Conservation (phyloP, 2,797 vertebrate species). For the Muscicapa comitata region DNA sequence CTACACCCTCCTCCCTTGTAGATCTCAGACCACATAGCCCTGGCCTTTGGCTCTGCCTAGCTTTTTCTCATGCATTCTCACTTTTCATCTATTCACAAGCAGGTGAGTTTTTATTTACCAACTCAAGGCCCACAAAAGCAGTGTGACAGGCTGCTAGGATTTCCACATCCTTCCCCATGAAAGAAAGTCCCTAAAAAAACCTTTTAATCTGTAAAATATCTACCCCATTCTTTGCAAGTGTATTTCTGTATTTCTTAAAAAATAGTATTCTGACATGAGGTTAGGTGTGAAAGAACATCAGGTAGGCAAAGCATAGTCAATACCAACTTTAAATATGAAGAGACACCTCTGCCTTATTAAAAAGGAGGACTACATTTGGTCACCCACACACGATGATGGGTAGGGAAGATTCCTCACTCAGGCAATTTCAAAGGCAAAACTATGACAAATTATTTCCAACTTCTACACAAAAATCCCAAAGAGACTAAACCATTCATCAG, state of each 20-base stretch:
- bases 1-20: not conserved
- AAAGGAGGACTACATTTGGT: not conserved
- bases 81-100: not conserved
- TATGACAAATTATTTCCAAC: not conserved
- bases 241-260: not conserved
- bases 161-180: not conserved
- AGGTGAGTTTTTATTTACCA: not conserved
- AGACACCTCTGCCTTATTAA: not conserved
- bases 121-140: not conserved
- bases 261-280: not conserved
- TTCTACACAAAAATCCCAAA: not conserved
- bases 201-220: not conserved
- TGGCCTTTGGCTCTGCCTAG: not conserved
- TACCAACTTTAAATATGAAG: not conserved
- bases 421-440: conserved; percentile 6
- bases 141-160: not conserved
- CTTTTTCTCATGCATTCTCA: not conserved
- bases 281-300: not conserved
- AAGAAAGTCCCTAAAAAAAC: not conserved
- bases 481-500: conserved; percentile 41
- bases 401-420: not conserved
- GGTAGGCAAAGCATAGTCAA: not conserved
- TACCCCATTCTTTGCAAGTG: not conserved
- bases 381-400: not conserved
- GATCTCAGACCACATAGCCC: not conserved